Evolutionary conservation across 2,113 vertebrate genomes (phyloP).

Genomic region (Antechinus flavipes): DNA sequence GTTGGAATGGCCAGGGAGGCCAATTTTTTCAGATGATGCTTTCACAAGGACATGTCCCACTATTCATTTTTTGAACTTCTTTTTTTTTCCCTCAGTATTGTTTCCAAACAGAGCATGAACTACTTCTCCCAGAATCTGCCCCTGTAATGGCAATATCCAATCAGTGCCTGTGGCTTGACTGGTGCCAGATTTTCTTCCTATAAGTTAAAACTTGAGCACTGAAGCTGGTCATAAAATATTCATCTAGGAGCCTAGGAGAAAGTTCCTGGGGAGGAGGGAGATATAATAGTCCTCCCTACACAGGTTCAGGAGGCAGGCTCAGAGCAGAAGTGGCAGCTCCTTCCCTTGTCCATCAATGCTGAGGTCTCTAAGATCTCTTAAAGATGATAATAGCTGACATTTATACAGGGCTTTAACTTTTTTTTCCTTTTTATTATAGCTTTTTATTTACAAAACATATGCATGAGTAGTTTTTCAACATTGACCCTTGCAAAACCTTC

Average conservation of each 20-base stretch:
- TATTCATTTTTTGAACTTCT: background rate
- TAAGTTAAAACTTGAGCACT: background rate
- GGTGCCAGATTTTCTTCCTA: background rate
- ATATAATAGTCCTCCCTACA: background rate
- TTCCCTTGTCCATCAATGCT: background rate
- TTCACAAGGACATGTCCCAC: background rate
- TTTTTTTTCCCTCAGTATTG: background rate
- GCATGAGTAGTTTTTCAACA: no score
- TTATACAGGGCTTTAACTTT: background rate
- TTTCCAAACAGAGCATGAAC: background rate
- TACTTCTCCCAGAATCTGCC: background rate
- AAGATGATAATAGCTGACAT: background rate
- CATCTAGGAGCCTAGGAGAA: background rate
- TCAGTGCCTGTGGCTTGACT: no score
- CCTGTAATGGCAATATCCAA: background rate
- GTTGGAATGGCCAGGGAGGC: rapidly evolving
- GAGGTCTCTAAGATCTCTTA: background rate
- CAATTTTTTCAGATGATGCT: background rate
- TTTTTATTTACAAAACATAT: no score
- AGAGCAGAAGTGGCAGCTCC: background rate
- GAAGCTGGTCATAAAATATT: background rate
- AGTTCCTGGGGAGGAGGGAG: background rate
- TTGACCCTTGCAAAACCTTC: no score
- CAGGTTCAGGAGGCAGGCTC: background rate
- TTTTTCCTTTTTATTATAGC: no score